These are phyloP conservation scores for Coecobrya sp. DNA, from an alignment of 2,888 invertebrate species.

Conservation along the genomic window DNA sequence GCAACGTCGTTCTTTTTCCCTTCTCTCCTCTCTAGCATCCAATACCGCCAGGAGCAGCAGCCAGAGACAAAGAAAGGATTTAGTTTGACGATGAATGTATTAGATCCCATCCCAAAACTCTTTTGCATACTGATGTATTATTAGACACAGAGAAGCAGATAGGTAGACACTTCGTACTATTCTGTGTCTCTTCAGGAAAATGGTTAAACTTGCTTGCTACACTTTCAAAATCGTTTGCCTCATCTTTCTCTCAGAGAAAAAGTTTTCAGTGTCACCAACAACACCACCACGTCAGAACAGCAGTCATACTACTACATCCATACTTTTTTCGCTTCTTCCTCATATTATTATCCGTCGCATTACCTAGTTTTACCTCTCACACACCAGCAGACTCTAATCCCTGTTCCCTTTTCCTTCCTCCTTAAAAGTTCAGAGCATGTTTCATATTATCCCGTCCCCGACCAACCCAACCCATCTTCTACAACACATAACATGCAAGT, in stretches of 20 bases:
- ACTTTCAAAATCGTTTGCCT: conserved; percentile 7
- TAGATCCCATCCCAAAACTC: conserved; percentile 35
- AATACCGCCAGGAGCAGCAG: neutral
- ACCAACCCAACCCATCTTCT: neutral
- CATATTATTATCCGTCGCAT: conserved; percentile 19
- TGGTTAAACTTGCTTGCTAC: conserved; percentile 12
- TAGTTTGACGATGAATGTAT: conserved; percentile 37
- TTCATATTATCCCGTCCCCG: conserved; percentile 10
- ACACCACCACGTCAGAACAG: conserved; percentile 5
- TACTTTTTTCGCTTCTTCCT: neutral
- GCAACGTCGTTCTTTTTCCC: neutral
- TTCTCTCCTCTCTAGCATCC: neutral
- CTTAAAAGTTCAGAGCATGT: conserved; percentile 45
- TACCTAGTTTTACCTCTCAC: conserved; percentile 55
- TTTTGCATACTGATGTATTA: conserved; percentile 64
- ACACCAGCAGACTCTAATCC: conserved; percentile 7
- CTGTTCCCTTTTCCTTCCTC: conserved; percentile 15
- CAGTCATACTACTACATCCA: neutral
- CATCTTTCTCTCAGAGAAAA: conserved; percentile 22
- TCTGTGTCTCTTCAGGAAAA: conserved; percentile 16
- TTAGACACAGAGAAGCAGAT: neutral
- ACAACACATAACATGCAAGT: neutral
- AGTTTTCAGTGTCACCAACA: conserved; percentile 72
- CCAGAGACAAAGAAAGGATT: conserved; percentile 44
- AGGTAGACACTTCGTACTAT: neutral